These are phyloP conservation scores for Glareola pratincola DNA, from an alignment of 2,113 vertebrate species.

Conservation along the genomic window DNA sequence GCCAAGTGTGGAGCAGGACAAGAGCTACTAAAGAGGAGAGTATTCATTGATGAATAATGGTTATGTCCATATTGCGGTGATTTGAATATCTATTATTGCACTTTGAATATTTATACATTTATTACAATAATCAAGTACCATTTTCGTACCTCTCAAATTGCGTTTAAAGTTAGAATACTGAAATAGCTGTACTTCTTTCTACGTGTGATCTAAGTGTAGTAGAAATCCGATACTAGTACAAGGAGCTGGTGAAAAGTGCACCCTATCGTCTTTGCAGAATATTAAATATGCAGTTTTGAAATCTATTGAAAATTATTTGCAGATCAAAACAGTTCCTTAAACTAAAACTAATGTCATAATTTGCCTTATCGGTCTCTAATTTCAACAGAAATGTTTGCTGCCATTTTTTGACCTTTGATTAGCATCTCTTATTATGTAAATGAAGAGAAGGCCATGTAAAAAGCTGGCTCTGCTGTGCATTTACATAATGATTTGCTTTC, in stretches of 20 bases:
- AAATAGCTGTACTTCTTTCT: neutral
- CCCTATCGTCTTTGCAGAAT: neutral
- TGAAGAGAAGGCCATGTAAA: neutral
- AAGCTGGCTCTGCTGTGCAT: neutral
- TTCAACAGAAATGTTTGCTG: constrained; percentile 9
- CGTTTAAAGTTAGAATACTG: neutral
- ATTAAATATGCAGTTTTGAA: neutral
- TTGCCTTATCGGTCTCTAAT: constrained; percentile 6
- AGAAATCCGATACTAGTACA: neutral
- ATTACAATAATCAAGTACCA: neutral
- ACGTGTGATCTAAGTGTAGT: neutral
- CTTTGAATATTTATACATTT: neutral
- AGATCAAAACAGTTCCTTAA: constrained; percentile 43
- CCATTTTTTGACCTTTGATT: neutral
- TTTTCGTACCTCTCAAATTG: neutral
- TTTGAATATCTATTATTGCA: neutral
- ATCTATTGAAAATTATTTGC: constrained; percentile 1
- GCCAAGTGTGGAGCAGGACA: neutral
- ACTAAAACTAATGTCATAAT: neutral
- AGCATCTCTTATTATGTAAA: constrained; percentile 59
- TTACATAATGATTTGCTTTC: constrained; percentile 63
- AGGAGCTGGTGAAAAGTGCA: neutral
- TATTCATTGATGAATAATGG: neutral
- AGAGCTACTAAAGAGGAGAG: neutral
- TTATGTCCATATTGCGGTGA: neutral